Conservation (phyloP, 2,797 vertebrate species). For the Steatocranus sp. region DNA sequence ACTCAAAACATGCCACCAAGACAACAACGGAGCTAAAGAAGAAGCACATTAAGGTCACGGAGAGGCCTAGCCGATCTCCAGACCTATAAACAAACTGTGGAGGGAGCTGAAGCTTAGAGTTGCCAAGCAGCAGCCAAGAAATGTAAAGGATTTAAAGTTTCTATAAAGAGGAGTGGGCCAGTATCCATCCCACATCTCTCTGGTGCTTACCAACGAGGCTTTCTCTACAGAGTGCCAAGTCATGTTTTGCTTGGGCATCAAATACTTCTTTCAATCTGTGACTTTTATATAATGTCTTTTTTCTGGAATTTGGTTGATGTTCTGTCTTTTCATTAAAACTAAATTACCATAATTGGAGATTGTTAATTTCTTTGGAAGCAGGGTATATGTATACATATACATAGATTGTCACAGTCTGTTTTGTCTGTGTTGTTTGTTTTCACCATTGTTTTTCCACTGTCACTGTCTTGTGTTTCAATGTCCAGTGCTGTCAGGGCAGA, state of each 20-base stretch:
- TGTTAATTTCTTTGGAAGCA: not conserved
- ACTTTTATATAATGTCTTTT: not conserved
- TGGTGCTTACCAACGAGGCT: not conserved
- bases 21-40: not conserved
- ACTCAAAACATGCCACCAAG: not conserved
- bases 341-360: not conserved
- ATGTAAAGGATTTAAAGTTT: not conserved
- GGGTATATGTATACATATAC: not conserved
- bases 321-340: not conserved
- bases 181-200: not conserved
- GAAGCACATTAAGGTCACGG: not conserved
- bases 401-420: not conserved
- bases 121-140: not conserved
- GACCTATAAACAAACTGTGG: not conserved
- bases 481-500: constrained; percentile 3
- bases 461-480: constrained; percentile 47
- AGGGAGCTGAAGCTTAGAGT: not conserved
- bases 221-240: not conserved
- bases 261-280: not conserved
- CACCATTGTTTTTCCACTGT: constrained; percentile 28
- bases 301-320: not conserved
- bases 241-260: not conserved
- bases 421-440: constrained; percentile 29
- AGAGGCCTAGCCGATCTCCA: not conserved
- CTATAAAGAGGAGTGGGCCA: not conserved